Evolutionary conservation across 2,888 invertebrate species (phyloP).

Genomic region (Tiphia femorata): DNA sequence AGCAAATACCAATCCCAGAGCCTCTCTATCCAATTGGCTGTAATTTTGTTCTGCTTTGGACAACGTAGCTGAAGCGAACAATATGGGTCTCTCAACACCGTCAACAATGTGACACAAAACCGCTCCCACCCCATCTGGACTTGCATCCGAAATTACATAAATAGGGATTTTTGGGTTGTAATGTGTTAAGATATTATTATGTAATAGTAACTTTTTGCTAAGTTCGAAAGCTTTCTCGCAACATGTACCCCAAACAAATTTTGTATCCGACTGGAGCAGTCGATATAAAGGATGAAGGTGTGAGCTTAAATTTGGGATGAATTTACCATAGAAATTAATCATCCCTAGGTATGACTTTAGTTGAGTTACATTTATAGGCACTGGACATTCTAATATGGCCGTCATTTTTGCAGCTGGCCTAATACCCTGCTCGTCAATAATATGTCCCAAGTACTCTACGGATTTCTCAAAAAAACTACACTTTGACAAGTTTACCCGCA

Average conservation of each 20-base stretch:
- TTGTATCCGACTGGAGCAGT: slow-evolving; percentile 6
- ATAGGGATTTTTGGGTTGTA: slow-evolving; percentile 16
- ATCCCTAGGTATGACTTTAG: slow-evolving; percentile 5
- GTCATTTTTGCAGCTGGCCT: neutral
- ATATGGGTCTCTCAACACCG: slow-evolving; percentile 14
- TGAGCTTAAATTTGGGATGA: too few species aligned
- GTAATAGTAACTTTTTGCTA: slow-evolving; percentile 12
- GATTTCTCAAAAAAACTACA: neutral
- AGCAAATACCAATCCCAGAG: slow-evolving; percentile 32
- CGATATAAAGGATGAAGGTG: slow-evolving; percentile 15
- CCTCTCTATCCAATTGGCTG: slow-evolving; percentile 24
- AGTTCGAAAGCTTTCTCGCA: slow-evolving; percentile 10
- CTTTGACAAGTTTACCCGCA: neutral
- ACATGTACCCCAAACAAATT: slow-evolving; percentile 12
- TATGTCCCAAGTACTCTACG: neutral
- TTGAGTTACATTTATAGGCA: neutral
- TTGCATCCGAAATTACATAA: slow-evolving; percentile 20
- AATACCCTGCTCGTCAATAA: neutral
- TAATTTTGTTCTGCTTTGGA: slow-evolving; percentile 16
- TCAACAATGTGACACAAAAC: slow-evolving; percentile 16
- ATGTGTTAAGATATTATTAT: slow-evolving; percentile 13
- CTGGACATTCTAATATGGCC: slow-evolving; percentile 2
- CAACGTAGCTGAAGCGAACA: slow-evolving; percentile 23
- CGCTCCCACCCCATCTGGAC: slow-evolving; percentile 18
- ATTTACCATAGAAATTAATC: slow-evolving; percentile 16